Base-by-base conservation (phyloP, 2,797 vertebrate species). In the Pipistrellus kuhlii region DNA sequence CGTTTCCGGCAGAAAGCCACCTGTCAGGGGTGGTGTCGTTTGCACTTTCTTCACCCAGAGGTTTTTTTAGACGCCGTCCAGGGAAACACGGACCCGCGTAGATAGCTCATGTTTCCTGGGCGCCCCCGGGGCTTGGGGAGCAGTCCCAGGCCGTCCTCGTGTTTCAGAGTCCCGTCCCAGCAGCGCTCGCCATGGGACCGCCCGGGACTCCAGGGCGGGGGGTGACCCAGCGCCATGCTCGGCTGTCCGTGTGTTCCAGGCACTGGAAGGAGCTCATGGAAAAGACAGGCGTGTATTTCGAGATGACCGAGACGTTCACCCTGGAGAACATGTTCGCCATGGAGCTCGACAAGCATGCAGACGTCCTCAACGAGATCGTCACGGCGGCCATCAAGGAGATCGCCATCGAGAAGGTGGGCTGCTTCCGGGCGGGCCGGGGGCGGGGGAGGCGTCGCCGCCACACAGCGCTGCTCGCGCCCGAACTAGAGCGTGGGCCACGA, bases 311-410 rank as follows among this genome's bases (percentile, higher is more conserved):
- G 27, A 99, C 98, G 10, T 99, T 99, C 97, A 99, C 99, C 23
- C 97, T 99, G 97, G 99, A 99, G 95, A 99, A 99, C 95, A 99
- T 99, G 99, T 99, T 99, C 72, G 98, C 99, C 25, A 99, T 99
- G 99, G 99, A 99, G 77, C 98, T 99, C 62, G 98, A 99, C 97
- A 99, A 97, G 85, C 97, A 99, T 71, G 94, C 97, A 2, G 98
- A 98, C 0, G 98, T 99, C 32, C 99, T 99, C 69, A 98, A 98
- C 15, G 99, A 99, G n/a, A 99, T 99, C 15, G 99, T 99, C 17
- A 98, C 98, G 0, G 98, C 98, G 2, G 99, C 99, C 68, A 97
- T 99, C 89, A 99, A 99, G 97, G 99, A 99, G 96, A 99, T 99
- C 17, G 98, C 98, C 94, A 99, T 99, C 78, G 99, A 99, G 97